These are phyloP conservation scores for Gymnothorax reevesii DNA, from an alignment of 2,797 vertebrate species.

Conservation along the genomic window DNA sequence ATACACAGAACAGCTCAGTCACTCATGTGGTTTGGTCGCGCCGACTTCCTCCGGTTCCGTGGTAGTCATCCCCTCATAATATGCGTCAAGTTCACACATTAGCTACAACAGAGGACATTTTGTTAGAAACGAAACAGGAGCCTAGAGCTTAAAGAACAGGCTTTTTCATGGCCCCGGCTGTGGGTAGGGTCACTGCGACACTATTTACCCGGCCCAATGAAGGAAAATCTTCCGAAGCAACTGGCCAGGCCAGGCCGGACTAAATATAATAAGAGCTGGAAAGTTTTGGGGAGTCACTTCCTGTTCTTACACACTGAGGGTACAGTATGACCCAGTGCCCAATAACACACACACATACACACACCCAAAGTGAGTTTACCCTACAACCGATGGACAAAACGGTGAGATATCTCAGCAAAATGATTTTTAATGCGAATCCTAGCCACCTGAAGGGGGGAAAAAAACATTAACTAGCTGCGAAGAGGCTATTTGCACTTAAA, in stretches of 20 bases:
- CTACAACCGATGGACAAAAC: no score
- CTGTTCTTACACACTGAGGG: neutral
- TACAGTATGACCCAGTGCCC: neutral
- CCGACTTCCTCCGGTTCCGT: neutral
- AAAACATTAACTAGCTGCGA: neutral
- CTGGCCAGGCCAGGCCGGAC: slow-evolving; percentile 13
- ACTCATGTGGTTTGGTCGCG: neutral
- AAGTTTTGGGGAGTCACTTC: slow-evolving; percentile 22
- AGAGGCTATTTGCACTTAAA: neutral
- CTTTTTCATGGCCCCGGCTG: neutral
- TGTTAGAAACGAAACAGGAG: neutral
- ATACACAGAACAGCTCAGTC: neutral
- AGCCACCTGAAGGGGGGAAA: neutral
- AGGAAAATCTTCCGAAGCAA: slow-evolving; percentile 13
- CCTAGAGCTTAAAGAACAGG: neutral
- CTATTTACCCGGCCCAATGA: slow-evolving; percentile 5
- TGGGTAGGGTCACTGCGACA: neutral
- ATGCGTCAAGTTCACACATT: neutral
- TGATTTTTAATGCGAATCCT: neutral
- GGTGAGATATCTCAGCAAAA: neutral
- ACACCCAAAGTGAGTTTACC: neutral
- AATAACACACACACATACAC: no score
- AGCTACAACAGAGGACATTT: neutral
- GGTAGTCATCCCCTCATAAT: neutral
- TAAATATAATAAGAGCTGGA: slow-evolving; percentile 19